These are phyloP conservation scores for Hoplias malabaricus DNA, from an alignment of 2,113 vertebrate genomes.

Conservation along the genomic window DNA sequence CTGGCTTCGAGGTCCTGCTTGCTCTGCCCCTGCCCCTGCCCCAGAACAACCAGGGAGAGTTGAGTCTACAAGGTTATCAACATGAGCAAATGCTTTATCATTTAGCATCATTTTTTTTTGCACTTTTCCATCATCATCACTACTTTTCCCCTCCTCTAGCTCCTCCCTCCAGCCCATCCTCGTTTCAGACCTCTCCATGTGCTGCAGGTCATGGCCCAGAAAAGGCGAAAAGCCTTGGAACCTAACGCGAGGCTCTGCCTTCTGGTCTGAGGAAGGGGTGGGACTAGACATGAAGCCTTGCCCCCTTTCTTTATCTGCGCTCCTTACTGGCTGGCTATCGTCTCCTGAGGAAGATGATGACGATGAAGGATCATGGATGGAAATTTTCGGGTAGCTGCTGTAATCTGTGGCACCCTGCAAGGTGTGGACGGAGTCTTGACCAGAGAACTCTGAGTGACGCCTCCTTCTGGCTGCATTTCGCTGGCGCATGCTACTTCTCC, in stretches of 20 bases:
- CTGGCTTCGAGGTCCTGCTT: constrained; percentile 68
- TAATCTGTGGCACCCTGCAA: constrained; percentile 85
- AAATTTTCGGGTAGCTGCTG: constrained; percentile 89
- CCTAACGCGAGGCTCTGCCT: constrained; percentile 46
- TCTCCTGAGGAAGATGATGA: constrained; percentile 78
- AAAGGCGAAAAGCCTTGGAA: constrained; percentile 28
- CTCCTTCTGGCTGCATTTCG: constrained; percentile 85
- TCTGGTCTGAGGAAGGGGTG: constrained; percentile 60
- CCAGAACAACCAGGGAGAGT: constrained; percentile 51
- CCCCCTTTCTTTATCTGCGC: constrained; percentile 49
- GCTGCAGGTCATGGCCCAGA: constrained; percentile 15
- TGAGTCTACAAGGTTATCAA: constrained; percentile 35
- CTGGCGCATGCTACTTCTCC: constrained; percentile 80
- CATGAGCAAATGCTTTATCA: not conserved
- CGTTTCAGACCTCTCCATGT: constrained; percentile 55
- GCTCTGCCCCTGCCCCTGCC: constrained; percentile 52
- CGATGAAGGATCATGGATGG: constrained; percentile 85
- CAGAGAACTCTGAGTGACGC: constrained; percentile 72
- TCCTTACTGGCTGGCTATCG: constrained; percentile 29
- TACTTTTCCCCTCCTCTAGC: constrained; percentile 31
- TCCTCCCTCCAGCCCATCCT: constrained; percentile 30
- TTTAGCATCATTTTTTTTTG: too few relatives aligned
- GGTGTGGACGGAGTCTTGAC: constrained; percentile 68
- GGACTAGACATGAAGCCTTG: constrained; percentile 57
- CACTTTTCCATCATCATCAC: constrained; percentile 34